A percentile compares a stretch with the other conserved stretches of the same genome.
Conservation (phyloP, 2,113 vertebrate species). For the Papio anubis region DNA sequence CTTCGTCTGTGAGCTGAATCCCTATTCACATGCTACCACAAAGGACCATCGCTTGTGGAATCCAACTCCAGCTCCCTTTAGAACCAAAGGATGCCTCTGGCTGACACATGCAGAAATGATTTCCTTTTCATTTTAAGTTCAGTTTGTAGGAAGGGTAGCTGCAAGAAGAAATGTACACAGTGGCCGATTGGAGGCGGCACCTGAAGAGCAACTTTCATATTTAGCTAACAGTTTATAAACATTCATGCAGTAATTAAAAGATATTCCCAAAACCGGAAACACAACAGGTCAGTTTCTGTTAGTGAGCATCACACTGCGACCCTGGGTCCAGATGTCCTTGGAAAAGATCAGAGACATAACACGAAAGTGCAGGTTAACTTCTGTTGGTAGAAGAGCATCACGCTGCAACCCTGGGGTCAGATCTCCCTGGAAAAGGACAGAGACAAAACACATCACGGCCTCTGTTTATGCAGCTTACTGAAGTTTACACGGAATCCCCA, state of each 20-base stretch:
- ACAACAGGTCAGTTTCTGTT: no score
- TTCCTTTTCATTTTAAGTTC: fast-evolving
- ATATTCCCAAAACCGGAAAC: neutral
- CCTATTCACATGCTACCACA: fast-evolving
- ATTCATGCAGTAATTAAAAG: neutral
- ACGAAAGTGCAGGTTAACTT: neutral
- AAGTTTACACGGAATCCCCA: neutral
- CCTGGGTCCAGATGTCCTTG: no score
- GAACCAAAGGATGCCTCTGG: neutral
- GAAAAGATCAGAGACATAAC: no score
- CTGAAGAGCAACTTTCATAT: neutral
- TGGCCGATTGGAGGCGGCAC: fast-evolving
- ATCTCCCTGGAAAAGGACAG: neutral
- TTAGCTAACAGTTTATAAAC: neutral
- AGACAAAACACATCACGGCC: neutral
- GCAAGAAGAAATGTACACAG: fast-evolving
- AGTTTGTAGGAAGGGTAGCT: neutral
- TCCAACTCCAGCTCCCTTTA: no score
- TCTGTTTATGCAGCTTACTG: neutral
- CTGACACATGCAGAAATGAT: neutral
- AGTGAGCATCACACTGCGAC: no score
- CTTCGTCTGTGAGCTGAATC: fast-evolving
- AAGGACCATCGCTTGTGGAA: fast-evolving
- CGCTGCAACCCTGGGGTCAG: neutral
- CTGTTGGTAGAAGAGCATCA: fast-evolving